Evolutionary conservation across 1,140 invertebrate genomes (phyloP), one percentile per base, ranked within the genome.

Genomic region (Drosophila willistoni): DNA sequence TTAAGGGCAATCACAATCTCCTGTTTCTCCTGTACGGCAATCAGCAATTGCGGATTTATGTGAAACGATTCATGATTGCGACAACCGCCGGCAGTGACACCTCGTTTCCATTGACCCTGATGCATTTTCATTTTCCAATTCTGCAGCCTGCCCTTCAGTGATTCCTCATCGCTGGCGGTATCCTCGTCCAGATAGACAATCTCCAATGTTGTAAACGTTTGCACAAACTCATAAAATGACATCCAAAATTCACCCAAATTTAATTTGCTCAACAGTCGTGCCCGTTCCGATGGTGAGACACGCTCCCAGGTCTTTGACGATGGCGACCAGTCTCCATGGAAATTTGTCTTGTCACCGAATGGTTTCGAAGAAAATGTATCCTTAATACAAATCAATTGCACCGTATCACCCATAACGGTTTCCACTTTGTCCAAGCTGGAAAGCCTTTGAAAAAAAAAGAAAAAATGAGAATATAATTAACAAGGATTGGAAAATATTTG

Each of bases 21-120:
- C 90, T 97, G 96, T 93, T 95, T 95, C 90, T 97, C 97, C 71
- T 95, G 95, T 2, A 98, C 92, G 33, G 96, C 94, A 7, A 98
- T 89, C 85, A 97, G 95, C 25, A 98, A 93, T 93, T 98, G 97
- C 4, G 97, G 97, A 92, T 98, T 98, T 80, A 98, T 97, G 90
- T 98, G 97, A 92, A 98, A 98, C 17, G 97, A 98, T 91, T 98
- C 96, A 90, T 96, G 95, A 92, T 98, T 98, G 80, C 97, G 93
- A 92, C 97, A 98, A 19, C 97, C 97, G 25, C 97, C 97, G 3
- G 97, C 97, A 0, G 97, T 96, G 0, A 98, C 97, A 1, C 97
- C 97, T 77, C 95, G 94, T 82, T 96, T 95, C 97, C 97, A 98
- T n/a, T 95, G 94, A 1, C 96, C 96, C 89, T 97, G 96, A 82